phyloP scores from a whole-genome alignment of 2,888 invertebrate genomes.

The Agrochola circellaris region DNA sequence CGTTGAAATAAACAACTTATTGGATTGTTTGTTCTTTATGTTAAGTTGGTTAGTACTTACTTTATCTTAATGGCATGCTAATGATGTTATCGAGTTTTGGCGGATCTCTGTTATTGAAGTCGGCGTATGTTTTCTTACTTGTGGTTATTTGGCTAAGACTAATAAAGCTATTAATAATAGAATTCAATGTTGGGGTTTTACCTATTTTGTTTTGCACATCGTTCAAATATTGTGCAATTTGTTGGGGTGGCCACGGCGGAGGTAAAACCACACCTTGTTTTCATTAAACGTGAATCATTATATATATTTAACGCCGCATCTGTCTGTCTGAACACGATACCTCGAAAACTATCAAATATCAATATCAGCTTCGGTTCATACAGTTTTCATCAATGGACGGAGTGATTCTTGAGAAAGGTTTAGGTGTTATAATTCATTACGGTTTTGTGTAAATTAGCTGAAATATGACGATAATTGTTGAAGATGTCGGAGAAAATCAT shows the following conservation, averaged over 20 bases:
- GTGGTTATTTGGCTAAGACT: slow-evolving; percentile 3
- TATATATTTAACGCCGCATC: too few species aligned
- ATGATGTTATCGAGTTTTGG: slow-evolving; percentile 4
- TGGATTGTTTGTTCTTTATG: slow-evolving; percentile 4
- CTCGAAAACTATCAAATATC: too few species aligned
- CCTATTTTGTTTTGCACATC: neutral
- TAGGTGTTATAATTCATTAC: too few species aligned
- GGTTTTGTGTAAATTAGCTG: too few species aligned
- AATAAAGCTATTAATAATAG: slow-evolving; percentile 5
- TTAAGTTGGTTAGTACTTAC: neutral
- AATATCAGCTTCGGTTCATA: too few species aligned
- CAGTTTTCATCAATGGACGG: too few species aligned
- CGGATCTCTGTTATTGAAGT: neutral
- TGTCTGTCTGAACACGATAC: too few species aligned
- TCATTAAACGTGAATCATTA: neutral
- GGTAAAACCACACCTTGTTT: neutral
- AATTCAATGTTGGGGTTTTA: neutral
- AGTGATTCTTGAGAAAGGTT: too few species aligned
- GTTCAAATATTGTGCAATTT: slow-evolving; percentile 5
- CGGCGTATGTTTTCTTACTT: neutral
- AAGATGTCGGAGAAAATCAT: too few species aligned
- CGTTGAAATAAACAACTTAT: neutral
- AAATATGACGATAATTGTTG: too few species aligned
- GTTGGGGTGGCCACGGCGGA: neutral
- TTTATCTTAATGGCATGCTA: slow-evolving; percentile 3